Conservation (phyloP, 2,888 invertebrate species). For the Lissocephala sabroskyi region DNA sequence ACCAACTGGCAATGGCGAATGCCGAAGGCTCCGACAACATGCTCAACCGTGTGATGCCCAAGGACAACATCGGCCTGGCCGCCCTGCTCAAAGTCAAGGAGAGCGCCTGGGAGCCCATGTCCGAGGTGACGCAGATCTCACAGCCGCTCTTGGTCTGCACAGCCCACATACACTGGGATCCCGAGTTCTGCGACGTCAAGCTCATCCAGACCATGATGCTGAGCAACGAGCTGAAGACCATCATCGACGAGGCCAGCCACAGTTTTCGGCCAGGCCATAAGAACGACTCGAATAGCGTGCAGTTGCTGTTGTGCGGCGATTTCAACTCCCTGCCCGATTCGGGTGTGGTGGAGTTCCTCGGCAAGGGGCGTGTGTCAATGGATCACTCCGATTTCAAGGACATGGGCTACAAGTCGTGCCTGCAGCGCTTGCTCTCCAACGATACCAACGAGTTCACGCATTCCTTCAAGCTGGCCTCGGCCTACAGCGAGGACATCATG, state of each 20-base stretch:
- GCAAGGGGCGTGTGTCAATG: constrained; percentile 89
- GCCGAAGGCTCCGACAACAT: constrained; percentile 98
- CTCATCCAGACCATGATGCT: constrained; percentile 99
- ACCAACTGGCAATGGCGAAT: constrained; percentile 98
- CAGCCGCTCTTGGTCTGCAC: constrained; percentile 96
- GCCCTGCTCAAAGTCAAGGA: constrained; percentile 96
- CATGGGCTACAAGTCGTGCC: constrained; percentile 90
- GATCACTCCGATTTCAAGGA: constrained; percentile 98
- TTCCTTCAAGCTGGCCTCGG: constrained; percentile 95
- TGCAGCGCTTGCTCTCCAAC: constrained; percentile 90
- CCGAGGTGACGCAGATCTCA: constrained; percentile 81
- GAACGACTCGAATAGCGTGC: constrained; percentile 85
- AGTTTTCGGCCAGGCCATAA: constrained; percentile 83
- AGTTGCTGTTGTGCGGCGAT: constrained; percentile 96
- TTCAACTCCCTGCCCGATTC: constrained; percentile 99
- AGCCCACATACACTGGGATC: constrained; percentile 99
- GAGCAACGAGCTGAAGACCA: constrained; percentile 91
- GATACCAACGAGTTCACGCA: constrained; percentile 95
- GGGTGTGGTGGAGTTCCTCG: constrained; percentile 96
- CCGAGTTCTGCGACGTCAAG: constrained; percentile 99
- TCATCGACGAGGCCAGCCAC: constrained; percentile 89
- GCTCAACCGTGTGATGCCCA: constrained; percentile 98
- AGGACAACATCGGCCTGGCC: constrained; percentile 98
- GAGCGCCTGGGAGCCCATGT: constrained; percentile 91
- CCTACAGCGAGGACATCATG: constrained; percentile 96